Conservation (phyloP, 2,888 invertebrate genomes). For the Agriopis aurantiaria region DNA sequence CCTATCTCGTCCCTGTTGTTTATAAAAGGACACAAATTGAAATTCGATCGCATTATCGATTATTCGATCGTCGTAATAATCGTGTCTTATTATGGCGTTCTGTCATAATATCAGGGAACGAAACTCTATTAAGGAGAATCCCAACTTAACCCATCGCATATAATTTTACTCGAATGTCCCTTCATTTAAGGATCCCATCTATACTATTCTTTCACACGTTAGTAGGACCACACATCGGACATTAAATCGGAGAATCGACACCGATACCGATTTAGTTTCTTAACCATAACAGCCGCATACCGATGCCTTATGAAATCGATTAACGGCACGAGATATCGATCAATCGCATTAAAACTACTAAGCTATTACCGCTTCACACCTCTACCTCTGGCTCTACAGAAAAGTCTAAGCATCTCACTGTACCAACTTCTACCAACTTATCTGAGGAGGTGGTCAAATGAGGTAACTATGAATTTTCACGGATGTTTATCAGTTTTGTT, state of each 20-base stretch:
- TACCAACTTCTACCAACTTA: slow-evolving; percentile 20
- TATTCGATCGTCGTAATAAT: slow-evolving; percentile 67
- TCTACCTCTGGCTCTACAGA: slow-evolving; percentile 52
- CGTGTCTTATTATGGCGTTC: slow-evolving; percentile 68
- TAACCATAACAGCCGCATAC: slow-evolving; percentile 61
- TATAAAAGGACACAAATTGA: slow-evolving; percentile 62
- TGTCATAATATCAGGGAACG: slow-evolving; percentile 68
- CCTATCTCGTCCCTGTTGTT: slow-evolving; percentile 44
- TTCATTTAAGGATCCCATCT: slow-evolving; percentile 51
- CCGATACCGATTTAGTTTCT: slow-evolving; percentile 63
- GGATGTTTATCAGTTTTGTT: too few species aligned
- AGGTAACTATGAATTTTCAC: too few species aligned
- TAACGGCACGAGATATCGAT: slow-evolving; percentile 65
- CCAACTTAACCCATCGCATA: slow-evolving; percentile 20
- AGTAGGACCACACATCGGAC: slow-evolving; percentile 72
- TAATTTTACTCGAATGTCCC: slow-evolving; percentile 32
- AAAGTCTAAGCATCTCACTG: slow-evolving; percentile 51
- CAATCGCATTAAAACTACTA: slow-evolving; percentile 67
- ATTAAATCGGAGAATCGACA: slow-evolving; percentile 64
- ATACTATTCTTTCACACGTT: slow-evolving; percentile 62
- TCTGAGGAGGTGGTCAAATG: too few species aligned
- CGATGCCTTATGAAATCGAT: slow-evolving; percentile 68
- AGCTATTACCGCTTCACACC: slow-evolving; percentile 67
- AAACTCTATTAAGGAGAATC: slow-evolving; percentile 51
- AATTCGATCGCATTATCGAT: slow-evolving; percentile 53